Conservation (phyloP, 2,797 vertebrate genomes). For the Spheniscus humboldti region DNA sequence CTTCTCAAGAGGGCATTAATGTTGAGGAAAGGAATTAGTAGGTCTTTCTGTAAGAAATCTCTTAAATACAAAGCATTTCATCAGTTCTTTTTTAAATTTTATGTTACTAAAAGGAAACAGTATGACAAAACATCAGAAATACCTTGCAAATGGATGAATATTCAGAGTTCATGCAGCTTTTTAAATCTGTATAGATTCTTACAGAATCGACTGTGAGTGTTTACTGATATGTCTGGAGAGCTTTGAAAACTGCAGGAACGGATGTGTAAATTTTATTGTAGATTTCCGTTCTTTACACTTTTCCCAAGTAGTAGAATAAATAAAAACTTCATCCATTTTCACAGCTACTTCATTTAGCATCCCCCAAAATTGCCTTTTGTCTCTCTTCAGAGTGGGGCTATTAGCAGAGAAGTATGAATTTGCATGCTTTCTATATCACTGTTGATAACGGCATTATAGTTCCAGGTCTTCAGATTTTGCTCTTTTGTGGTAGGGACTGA, state of each 20-base stretch:
- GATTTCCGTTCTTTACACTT: background rate
- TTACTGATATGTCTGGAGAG: constrained; percentile 3
- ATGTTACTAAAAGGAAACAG: background rate
- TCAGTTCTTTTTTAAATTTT: background rate
- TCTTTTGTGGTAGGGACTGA: background rate
- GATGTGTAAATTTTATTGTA: constrained; percentile 1
- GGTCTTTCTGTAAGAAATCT: background rate
- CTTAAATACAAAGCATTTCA: background rate
- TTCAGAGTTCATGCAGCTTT: background rate
- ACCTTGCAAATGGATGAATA: background rate
- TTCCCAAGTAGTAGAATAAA: background rate
- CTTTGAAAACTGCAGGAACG: background rate
- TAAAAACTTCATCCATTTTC: background rate
- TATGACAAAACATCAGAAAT: background rate
- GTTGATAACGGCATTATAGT: background rate
- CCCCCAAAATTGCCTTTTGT: background rate
- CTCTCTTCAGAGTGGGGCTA: background rate
- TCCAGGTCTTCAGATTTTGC: constrained; percentile 11
- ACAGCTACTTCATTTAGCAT: background rate
- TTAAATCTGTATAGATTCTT: background rate
- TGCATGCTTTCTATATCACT: background rate
- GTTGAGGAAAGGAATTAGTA: background rate
- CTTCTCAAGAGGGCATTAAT: background rate
- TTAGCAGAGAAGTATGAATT: background rate
- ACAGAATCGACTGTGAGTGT: background rate